A percentile compares a stretch with the other conserved stretches of the same genome.
Conservation (phyloP, 2,888 invertebrate genomes). For the Catotricha subobsoleta region DNA sequence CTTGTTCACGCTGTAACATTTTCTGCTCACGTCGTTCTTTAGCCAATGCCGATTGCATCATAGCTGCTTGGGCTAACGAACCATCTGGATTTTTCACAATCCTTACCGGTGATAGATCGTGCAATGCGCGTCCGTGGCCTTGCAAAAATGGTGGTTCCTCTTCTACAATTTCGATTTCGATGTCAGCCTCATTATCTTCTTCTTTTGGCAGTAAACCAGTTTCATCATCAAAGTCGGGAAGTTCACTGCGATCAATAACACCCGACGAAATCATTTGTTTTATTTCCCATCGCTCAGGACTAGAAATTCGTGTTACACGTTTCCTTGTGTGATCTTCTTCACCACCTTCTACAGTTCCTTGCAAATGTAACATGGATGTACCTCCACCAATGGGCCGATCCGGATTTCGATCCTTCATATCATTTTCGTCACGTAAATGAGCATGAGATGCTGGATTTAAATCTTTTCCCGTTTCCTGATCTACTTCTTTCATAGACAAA, state of each 20-base stretch:
- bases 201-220: conserved; percentile 82
- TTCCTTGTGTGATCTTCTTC: conserved; percentile 69
- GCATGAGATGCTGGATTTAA: conserved; percentile 69
- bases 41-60: conserved; percentile 97
- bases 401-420: conserved; percentile 58
- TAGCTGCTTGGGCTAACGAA: conserved; percentile 93
- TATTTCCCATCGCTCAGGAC: conserved; percentile 95
- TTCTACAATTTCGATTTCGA: conserved; percentile 95
- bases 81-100: conserved; percentile 99
- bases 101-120: conserved; percentile 82
- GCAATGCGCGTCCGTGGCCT: conserved; percentile 77
- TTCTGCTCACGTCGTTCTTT: conserved; percentile 94
- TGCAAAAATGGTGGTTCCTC: conserved; percentile 95
- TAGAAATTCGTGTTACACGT: conserved; percentile 78
- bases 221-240: conserved; percentile 96
- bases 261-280: conserved; percentile 93
- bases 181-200: conserved; percentile 89
- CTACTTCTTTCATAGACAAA: conserved; percentile 93
- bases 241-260: conserved; percentile 77
- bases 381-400: conserved; percentile 63
- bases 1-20: conserved; percentile 85
- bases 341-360: conserved; percentile 46
- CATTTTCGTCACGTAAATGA: conserved; percentile 39
- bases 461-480: conserved; percentile 87
- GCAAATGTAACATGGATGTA: conserved; percentile 37